A percentile compares a stretch with the other conserved stretches of the same genome.
These are phyloP conservation scores for Euphonia xanthogaster DNA, from an alignment of 2,797 vertebrate species.

Conservation along the genomic window DNA sequence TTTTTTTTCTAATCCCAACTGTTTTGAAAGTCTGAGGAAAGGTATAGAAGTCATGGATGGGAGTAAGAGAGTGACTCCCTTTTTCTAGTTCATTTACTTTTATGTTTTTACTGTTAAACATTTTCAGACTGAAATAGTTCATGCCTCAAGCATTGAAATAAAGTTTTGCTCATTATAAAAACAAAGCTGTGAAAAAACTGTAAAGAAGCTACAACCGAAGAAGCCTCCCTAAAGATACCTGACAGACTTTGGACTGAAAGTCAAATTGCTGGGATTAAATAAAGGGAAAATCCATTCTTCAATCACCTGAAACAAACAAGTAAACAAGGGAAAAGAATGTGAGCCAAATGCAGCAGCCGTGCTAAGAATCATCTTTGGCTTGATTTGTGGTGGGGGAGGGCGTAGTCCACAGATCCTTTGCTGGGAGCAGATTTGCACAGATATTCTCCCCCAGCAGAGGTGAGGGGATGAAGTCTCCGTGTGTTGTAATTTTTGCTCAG, in stretches of 20 bases:
- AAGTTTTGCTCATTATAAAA: neutral
- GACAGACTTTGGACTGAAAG: neutral
- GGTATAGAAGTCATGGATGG: neutral
- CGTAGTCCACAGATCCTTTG: accelerated
- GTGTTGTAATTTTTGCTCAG: neutral
- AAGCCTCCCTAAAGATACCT: neutral
- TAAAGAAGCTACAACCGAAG: neutral
- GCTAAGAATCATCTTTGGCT: neutral
- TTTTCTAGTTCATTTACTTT: neutral
- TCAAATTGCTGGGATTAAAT: neutral
- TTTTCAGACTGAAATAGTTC: neutral
- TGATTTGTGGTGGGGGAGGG: accelerated
- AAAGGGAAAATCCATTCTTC: neutral
- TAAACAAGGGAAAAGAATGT: neutral
- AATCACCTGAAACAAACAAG: neutral
- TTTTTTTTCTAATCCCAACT: accelerated
- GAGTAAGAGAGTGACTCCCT: neutral
- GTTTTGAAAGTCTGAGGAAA: neutral
- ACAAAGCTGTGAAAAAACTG: neutral
- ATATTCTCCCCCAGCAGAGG: neutral
- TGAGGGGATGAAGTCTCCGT: accelerated
- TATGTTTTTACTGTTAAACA: neutral
- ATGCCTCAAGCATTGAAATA: neutral
- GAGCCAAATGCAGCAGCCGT: neutral
- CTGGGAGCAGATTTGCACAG: neutral